phyloP scores from a whole-genome alignment of 2,888 invertebrate species.

The Pterobdella sp. region DNA sequence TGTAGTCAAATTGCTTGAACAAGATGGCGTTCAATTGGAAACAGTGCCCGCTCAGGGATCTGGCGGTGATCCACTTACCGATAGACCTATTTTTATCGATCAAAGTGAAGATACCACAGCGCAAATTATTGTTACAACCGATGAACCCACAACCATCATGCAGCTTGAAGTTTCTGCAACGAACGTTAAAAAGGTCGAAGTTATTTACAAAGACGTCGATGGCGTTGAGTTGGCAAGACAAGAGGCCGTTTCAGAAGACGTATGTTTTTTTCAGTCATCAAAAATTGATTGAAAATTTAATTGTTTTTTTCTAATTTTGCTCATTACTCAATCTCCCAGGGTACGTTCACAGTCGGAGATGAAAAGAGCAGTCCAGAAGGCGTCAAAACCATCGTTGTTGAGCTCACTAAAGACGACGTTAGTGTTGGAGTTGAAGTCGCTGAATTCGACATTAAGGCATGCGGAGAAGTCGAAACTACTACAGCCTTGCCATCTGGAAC shows the following conservation, averaged over 20 bases:
- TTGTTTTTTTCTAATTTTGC: neutral
- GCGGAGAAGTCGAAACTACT: neutral
- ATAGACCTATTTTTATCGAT: no score
- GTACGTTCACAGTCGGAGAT: neutral
- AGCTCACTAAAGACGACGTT: no score
- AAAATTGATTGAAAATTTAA: neutral
- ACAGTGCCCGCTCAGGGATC: neutral
- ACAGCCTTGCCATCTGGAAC: neutral
- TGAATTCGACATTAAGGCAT: neutral
- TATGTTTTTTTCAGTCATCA: neutral
- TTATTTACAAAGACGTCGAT: neutral
- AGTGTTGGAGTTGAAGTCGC: no score
- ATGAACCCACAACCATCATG: slow-evolving; percentile 12
- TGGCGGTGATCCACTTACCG: neutral
- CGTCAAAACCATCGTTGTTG: neutral
- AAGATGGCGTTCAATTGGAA: neutral
- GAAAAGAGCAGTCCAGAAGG: neutral
- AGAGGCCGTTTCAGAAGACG: neutral
- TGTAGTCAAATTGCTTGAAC: neutral
- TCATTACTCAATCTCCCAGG: neutral
- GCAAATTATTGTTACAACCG: neutral
- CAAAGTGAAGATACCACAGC: neutral
- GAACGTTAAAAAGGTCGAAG: neutral
- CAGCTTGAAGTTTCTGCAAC: neutral
- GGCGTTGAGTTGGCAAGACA: neutral